Conservation (phyloP, 1,140 invertebrate genomes). For the Drosophila miranda region DNA sequence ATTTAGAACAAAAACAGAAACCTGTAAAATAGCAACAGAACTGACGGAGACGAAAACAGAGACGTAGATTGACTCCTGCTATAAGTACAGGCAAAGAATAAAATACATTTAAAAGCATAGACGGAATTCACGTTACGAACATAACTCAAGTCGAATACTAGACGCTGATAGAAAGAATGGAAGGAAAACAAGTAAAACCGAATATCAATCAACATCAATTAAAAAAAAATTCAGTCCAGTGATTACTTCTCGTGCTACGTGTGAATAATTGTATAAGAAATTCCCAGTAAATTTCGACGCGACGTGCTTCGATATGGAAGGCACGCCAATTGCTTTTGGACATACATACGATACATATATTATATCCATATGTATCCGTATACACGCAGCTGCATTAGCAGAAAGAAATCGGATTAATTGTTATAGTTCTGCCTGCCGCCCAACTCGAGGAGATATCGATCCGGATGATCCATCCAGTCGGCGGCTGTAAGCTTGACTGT, state of each 20-base stretch:
- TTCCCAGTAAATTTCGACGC: conserved; percentile 37
- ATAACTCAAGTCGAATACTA: conserved; percentile 63
- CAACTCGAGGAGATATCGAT: conserved; percentile 92
- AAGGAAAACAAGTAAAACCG: conserved; percentile 57
- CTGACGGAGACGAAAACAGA: conserved; percentile 16
- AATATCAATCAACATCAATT: conserved; percentile 63
- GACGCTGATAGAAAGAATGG: conserved; percentile 33
- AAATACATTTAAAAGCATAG: conserved; percentile 48
- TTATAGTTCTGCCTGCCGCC: conserved; percentile 90
- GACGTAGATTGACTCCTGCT: conserved; percentile 22
- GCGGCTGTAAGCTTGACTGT: conserved; percentile 90
- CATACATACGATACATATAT: conserved; percentile 2
- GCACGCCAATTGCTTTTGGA: conserved; percentile 34
- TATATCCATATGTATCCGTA: neutral
- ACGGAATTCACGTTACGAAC: conserved; percentile 55
- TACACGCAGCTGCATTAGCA: conserved; percentile 38
- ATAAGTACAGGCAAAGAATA: conserved; percentile 48
- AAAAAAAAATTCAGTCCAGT: conserved; percentile 75
- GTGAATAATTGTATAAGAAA: conserved; percentile 29
- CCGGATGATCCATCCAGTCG: conserved; percentile 96
- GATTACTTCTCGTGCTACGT: conserved; percentile 52
- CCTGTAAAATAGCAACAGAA: conserved; percentile 24
- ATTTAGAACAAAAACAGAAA: conserved; percentile 41
- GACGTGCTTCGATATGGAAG: conserved; percentile 30
- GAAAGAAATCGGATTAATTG: conserved; percentile 57